Base-by-base conservation (phyloP, 2,113 vertebrate genomes). In the Tonatia bakeri region DNA sequence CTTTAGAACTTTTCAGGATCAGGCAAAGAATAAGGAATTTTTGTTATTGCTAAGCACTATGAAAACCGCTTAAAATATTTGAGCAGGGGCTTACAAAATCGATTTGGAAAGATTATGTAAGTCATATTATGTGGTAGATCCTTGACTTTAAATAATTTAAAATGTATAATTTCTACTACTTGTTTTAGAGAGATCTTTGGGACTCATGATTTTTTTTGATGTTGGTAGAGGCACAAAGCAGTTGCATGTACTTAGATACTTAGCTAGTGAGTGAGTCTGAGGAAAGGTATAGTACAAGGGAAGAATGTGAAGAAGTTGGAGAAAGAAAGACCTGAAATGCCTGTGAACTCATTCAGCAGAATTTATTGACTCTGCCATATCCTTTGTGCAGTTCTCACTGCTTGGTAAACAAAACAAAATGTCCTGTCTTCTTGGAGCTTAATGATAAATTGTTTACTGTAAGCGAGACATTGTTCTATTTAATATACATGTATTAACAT, bases 41-140 rank as follows among this genome's bases (percentile, higher is more conserved):
- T 84, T 88, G 52, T 89, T 72, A 79, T 83, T 43, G 7, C 47
- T 69, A 8, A 76, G 22, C 13, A n/a, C 36, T 88, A 1, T 88
- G 45, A 65, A 65, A 91, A 56, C 50, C n/a, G 70, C 47, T 87
- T 75, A 95, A 75, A 69, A 70, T 72, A 81, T 43, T 88, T 88
- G 50, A 83, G 31, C 52, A 59, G 50, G 67, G 28, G 19, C 76
- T 94, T 91, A 11, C 26, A 92, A 79, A 76, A 70, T 84, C 64
- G 31, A 36, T 94, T 77, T 83, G 65, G 36, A 84, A 94, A 88
- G 70, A 94, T 16, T 81, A 81, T 59, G 82, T 28, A 83, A 92
- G 65, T 94, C 50, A 33, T 24, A 67, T 24, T 91, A 36, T 50
- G 11, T 69, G 28, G 59, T 43, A 81, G 59, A 54, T 70, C 31